phyloP scores from a whole-genome alignment of 2,888 invertebrate genomes.

The Cosmopolites sordidus region DNA sequence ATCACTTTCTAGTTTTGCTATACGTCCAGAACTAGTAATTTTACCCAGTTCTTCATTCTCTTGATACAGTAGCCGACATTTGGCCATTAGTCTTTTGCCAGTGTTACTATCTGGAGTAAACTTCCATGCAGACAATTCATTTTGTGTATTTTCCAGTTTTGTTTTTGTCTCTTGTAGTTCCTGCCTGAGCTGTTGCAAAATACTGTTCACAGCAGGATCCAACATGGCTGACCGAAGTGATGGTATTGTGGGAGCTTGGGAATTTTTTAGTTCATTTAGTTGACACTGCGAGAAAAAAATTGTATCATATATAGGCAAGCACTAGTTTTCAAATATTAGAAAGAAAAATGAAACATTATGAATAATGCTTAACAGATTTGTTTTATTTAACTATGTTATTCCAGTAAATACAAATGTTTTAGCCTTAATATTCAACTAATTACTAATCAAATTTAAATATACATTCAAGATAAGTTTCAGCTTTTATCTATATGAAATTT shows the following conservation, averaged over 20 bases:
- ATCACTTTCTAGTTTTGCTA: conserved; percentile 94
- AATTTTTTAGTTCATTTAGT: conserved; percentile 87
- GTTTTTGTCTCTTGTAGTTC: conserved; percentile 87
- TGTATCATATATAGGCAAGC: not conserved
- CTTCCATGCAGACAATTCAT: conserved; percentile 97
- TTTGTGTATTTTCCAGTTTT: conserved; percentile 93
- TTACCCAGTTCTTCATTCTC: conserved; percentile 97
- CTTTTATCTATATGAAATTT: no score
- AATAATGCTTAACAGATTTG: no score
- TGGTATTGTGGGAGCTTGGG: conserved; percentile 73
- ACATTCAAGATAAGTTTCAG: no score
- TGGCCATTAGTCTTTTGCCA: conserved; percentile 96
- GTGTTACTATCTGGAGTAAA: conserved; percentile 99
- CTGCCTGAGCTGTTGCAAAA: conserved; percentile 84
- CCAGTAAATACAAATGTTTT: no score
- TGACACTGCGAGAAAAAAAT: conserved; percentile 63
- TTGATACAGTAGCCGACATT: conserved; percentile 89
- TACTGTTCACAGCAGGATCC: conserved; percentile 93
- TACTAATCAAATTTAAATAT: no score
- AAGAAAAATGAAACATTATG: no score
- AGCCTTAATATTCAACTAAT: no score
- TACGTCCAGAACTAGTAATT: conserved; percentile 89
- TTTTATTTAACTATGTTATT: no score
- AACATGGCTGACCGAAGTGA: conserved; percentile 78
- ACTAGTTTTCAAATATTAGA: not conserved